A percentile compares a stretch with the other conserved stretches of the same genome.
Conservation (phyloP, 2,797 vertebrate genomes). For the Monodelphis domestica region DNA sequence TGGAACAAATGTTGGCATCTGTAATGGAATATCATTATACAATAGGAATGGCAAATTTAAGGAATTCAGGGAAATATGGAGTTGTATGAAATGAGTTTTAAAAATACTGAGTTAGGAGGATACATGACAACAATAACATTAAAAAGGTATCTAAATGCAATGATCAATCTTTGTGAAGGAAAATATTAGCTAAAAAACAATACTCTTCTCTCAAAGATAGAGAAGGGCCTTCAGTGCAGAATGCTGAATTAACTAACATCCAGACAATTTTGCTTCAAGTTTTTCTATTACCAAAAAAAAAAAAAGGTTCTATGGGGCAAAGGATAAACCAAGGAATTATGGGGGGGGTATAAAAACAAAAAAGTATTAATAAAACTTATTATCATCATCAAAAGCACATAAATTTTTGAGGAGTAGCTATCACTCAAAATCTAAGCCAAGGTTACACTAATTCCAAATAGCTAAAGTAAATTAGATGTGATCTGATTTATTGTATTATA, state of each 20-base stretch:
- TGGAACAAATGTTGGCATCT: background rate
- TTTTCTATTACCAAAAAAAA: background rate
- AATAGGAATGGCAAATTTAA: background rate
- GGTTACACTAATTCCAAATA: background rate
- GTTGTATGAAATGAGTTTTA: background rate
- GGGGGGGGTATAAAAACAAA: background rate
- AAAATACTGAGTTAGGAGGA: background rate
- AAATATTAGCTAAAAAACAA: background rate
- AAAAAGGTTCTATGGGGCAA: background rate
- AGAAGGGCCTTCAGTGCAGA: background rate
- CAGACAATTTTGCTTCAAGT: background rate
- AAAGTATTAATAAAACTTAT: background rate
- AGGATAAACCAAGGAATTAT: background rate
- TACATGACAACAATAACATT: background rate
- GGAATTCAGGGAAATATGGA: background rate
- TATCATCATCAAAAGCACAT: background rate
- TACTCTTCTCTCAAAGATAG: background rate
- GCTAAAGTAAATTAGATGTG: background rate
- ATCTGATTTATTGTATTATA: background rate
- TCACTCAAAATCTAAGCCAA: background rate
- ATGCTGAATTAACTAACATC: background rate
- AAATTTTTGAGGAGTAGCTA: background rate
- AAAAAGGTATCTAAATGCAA: background rate
- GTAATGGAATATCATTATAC: background rate
- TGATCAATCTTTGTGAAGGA: background rate